Base-by-base conservation (phyloP, 92 coral and sea anemone species). In the Zoanthus solanderi region DNA sequence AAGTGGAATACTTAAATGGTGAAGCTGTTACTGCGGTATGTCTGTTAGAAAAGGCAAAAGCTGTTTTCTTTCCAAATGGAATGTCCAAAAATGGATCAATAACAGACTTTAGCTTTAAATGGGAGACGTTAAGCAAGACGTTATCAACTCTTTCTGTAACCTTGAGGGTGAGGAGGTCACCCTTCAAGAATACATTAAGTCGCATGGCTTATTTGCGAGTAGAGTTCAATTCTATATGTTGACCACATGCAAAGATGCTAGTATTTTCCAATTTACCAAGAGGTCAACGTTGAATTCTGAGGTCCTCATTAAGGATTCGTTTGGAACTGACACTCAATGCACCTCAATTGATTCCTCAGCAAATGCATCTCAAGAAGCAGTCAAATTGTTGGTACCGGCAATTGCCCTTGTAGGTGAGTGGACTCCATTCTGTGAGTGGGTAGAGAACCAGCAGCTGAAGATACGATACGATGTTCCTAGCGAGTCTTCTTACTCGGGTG, bases 31-130 rank as follows among this genome's bases (percentile, higher is more conserved):
- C 89, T 13, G 87, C 68, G 32, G 89, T 84, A 56, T 61, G 46
- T 56, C 88, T 91, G 28, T 71, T 83, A 78, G 78, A 16, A 63
- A 88, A 83, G 78, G 94, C 87, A 75, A 88, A 47, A 2, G 72
- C 80, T 72, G 56, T 78, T 48, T 84, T 84, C 66, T 69, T 84
- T 65, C 87, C 87, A 71, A 67, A 72, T 46, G 87, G 87, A 37
- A 71, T 56, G 78, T 84, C 87, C 65, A 73, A 84, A 72, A 84
- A 46, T 46, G 87, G 87, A 46, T 45, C 60, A 71, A 34, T 84
- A 52, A 71, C 87, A 66, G 61, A 84, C 16, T 46, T 84, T 73
- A 71, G 71, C 30, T 17, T 60, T 71, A 84, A 71, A 53, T 71
- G 79, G 87, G 87, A 28, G 68, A 84, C 54, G 71, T 83, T 69